Evolutionary conservation across 1,140 invertebrate genomes (phyloP).

Genomic region (Drosophila subpulchrella): DNA sequence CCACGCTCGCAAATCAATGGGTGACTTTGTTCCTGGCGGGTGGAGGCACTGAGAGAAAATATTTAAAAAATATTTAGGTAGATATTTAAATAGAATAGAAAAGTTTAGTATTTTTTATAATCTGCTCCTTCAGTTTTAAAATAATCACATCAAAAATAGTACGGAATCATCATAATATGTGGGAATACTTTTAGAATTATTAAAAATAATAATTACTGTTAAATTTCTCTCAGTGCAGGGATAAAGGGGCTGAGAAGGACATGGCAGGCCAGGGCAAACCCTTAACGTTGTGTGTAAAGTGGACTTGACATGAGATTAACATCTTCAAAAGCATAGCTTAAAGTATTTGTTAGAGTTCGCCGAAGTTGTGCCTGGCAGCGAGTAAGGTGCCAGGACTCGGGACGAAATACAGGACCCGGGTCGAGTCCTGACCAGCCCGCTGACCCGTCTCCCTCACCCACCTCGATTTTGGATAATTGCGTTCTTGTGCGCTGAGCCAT

Average conservation of each 20-base stretch:
- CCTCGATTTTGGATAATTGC: conserved; percentile 77
- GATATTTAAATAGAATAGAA: too few relatives aligned
- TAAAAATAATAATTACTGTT: not conserved
- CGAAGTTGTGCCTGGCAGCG: conserved; percentile 54
- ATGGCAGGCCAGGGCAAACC: conserved; percentile 48
- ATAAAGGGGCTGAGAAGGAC: conserved; percentile 18
- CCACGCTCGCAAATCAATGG: conserved; percentile 70
- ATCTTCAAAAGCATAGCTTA: conserved; percentile 84
- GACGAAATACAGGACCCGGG: conserved; percentile 26
- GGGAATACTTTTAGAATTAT: not conserved
- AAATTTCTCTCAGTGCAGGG: conserved; percentile 3
- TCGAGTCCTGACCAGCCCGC: conserved; percentile 12
- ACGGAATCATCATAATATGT: not conserved
- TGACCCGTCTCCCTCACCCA: conserved; percentile 38
- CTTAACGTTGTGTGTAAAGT: conserved; percentile 82
- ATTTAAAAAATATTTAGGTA: not conserved
- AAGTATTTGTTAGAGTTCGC: conserved; percentile 80
- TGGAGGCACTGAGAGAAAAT: conserved; percentile 2
- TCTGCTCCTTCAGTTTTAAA: too few relatives aligned
- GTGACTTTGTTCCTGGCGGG: conserved; percentile 65
- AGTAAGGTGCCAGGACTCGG: conserved; percentile 43
- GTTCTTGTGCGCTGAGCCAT: conserved; percentile 82
- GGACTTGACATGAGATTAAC: conserved; percentile 84
- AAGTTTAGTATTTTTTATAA: too few relatives aligned
- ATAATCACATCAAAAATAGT: too few relatives aligned